These are phyloP conservation scores for Eulithis prunata DNA, from an alignment of 2,888 invertebrate genomes.

Conservation along the genomic window DNA sequence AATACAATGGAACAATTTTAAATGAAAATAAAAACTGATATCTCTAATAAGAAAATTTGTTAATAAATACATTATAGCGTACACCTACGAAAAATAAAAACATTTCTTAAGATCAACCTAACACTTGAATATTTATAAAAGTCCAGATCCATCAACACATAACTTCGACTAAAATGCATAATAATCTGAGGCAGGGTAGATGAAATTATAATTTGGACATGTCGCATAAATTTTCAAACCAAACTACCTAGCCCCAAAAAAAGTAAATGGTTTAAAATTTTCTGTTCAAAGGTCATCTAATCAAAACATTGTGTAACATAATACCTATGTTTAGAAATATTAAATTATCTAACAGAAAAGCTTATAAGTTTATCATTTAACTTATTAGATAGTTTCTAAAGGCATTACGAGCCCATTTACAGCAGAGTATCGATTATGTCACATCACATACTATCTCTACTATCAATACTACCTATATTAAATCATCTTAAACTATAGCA, in stretches of 20 bases:
- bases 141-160: conserved; percentile 35
- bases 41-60: neutral
- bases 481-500: conserved; percentile 11
- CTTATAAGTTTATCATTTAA: conserved; percentile 1
- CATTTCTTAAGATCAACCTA: neutral
- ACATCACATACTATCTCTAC: neutral
- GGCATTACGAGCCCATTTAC: conserved; percentile 11
- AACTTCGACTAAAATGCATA: conserved; percentile 27
- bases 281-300: neutral
- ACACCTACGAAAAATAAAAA: conserved; percentile 1
- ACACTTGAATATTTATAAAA: conserved; percentile 11
- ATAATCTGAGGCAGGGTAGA: neutral
- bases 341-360: neutral
- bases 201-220: no score
- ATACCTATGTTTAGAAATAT: neutral
- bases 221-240: no score
- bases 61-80: neutral
- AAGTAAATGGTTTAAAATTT: no score
- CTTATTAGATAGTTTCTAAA: conserved; percentile 4
- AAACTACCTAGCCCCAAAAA: no score
- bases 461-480: neutral
- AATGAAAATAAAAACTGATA: neutral
- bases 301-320: neutral
- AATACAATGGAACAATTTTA: neutral
- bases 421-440: conserved; percentile 24